Conservation (phyloP, 2,888 invertebrate species). For the Luperina nickerlii region DNA sequence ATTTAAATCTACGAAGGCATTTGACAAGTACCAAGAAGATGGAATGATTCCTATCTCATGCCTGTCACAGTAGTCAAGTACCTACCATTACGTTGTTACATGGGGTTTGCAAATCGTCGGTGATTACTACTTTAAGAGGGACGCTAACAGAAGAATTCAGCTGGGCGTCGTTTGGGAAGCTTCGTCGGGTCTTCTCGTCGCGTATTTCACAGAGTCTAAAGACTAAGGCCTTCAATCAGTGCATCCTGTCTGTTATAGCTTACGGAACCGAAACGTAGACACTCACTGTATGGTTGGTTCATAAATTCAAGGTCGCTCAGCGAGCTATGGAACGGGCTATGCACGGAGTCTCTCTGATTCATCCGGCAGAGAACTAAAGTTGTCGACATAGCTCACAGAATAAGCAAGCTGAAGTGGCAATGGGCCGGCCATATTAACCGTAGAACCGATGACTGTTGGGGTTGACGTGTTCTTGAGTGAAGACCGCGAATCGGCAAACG, state of each 20-base stretch:
- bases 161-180: not conserved
- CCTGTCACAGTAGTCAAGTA: slow-evolving; percentile 10
- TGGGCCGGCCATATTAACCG: too few species aligned
- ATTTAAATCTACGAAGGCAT: not conserved
- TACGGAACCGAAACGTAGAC: not conserved
- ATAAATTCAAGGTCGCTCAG: not conserved
- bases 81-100: slow-evolving; percentile 3
- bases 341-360: not conserved
- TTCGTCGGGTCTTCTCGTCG: not conserved
- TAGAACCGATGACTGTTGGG: too few species aligned
- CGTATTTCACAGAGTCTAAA: not conserved
- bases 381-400: too few species aligned
- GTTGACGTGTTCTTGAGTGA: too few species aligned
- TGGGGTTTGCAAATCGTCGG: slow-evolving; percentile 7
- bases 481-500: too few species aligned
- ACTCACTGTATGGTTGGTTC: not conserved
- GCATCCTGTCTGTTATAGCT: not conserved
- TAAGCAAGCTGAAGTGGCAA: too few species aligned
- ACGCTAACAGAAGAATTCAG: too few species aligned
- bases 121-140: not conserved
- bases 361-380: too few species aligned
- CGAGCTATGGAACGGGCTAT: too few species aligned
- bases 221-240: not conserved
- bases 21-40: slow-evolving; percentile 2
- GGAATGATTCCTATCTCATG: slow-evolving; percentile 12